These are phyloP conservation scores for Venustaconcha ellipsiformis DNA, from an alignment of 1,140 invertebrate species.

Conservation along the genomic window DNA sequence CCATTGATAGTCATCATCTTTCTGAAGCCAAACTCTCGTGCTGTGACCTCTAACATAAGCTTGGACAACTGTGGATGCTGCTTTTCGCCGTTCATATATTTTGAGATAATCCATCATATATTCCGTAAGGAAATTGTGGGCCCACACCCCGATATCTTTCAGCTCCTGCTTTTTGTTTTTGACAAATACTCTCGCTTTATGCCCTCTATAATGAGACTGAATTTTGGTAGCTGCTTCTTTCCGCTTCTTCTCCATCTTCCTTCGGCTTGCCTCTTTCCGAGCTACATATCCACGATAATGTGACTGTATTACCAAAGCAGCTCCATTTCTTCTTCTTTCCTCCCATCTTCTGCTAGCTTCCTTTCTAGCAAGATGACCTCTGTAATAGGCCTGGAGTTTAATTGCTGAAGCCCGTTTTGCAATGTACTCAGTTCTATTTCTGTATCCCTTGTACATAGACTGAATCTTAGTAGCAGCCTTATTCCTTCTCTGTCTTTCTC, in stretches of 20 bases:
- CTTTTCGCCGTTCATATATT: not conserved
- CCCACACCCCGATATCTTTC: slow-evolving; percentile 9
- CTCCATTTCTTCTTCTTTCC: not conserved
- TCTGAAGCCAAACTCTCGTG: not conserved
- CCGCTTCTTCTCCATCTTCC: not conserved
- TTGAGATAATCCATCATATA: not conserved
- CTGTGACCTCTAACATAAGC: not conserved
- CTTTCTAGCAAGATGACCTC: slow-evolving; percentile 1
- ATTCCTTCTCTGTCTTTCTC: slow-evolving; percentile 8
- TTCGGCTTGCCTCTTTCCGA: not conserved
- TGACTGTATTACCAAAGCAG: not conserved
- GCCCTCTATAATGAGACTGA: slow-evolving; percentile 20
- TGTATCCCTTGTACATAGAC: slow-evolving; percentile 8
- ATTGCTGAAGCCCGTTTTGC: not conserved
- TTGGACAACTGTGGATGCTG: not conserved
- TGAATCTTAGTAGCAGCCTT: slow-evolving; percentile 24
- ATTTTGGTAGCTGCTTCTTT: slow-evolving; percentile 10
- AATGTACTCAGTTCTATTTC: slow-evolving; percentile 6
- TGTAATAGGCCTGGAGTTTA: slow-evolving; percentile 12
- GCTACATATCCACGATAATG: not conserved
- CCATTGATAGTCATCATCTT: not conserved
- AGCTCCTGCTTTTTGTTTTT: not conserved
- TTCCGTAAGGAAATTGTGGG: not conserved
- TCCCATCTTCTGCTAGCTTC: not conserved
- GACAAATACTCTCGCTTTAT: slow-evolving; percentile 5